A percentile compares a stretch with the other conserved stretches of the same genome.
Conservation (phyloP, 2,797 vertebrate species). For the Pseudochaenichthys georgianus region DNA sequence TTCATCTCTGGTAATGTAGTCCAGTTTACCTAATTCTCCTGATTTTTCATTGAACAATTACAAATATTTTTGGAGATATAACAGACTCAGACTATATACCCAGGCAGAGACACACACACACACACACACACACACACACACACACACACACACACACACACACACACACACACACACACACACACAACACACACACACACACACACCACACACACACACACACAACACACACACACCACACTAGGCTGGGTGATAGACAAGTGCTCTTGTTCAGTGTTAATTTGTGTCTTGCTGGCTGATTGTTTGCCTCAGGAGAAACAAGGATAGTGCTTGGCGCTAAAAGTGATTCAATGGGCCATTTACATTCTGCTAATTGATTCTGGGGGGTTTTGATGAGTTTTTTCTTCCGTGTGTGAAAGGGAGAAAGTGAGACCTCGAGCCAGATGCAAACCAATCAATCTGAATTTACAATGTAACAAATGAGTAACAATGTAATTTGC, state of each 20-base stretch:
- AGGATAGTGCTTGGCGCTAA: slow-evolving; percentile 37
- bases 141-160: neutral
- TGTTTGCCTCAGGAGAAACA: slow-evolving; percentile 76
- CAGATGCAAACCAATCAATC: slow-evolving; percentile 10
- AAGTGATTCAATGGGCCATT: slow-evolving; percentile 78
- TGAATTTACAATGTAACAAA: neutral
- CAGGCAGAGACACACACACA: neutral
- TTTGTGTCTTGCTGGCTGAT: slow-evolving; percentile 75
- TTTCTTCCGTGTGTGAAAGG: slow-evolving; percentile 8
- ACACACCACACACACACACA: too few relatives aligned
- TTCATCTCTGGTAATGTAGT: neutral
- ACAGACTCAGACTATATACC: neutral
- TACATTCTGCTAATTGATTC: slow-evolving; percentile 77
- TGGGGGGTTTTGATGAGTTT: slow-evolving; percentile 47
- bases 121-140: neutral
- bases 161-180: neutral
- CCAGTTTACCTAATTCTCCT: slow-evolving; percentile 9
- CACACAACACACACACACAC: neutral
- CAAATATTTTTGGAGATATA: neutral
- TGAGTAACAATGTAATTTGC: neutral
- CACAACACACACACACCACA: too few relatives aligned
- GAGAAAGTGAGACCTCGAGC: neutral
- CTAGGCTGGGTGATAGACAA: slow-evolving; percentile 39
- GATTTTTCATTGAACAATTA: slow-evolving; percentile 6
- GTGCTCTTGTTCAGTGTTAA: slow-evolving; percentile 72